phyloP scores from a whole-genome alignment of 2,113 vertebrate species.

The Nestor notabilis region DNA sequence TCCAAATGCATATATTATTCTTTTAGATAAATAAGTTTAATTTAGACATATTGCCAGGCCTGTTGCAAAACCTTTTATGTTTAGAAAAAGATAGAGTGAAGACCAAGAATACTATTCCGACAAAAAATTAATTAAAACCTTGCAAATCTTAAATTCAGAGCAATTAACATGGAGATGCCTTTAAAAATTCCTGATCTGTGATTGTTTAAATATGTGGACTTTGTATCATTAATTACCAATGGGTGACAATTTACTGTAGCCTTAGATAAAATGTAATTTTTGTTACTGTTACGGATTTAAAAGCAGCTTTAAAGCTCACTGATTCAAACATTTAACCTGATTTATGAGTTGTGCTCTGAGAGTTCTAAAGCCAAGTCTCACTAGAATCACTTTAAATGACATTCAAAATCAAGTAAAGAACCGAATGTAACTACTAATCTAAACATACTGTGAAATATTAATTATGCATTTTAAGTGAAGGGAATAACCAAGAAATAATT shows the following conservation, averaged over 20 bases:
- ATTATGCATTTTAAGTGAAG: slow-evolving; percentile 70
- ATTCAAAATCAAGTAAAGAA: slow-evolving; percentile 72
- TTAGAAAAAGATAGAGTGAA: background rate
- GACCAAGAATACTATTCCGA: background rate
- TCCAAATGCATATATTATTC: background rate
- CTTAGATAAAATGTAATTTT: slow-evolving; percentile 47
- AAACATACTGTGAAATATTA: slow-evolving; percentile 72
- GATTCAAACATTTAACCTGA: slow-evolving; percentile 72
- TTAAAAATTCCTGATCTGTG: background rate
- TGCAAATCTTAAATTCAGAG: background rate
- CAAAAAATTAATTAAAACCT: background rate
- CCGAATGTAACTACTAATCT: slow-evolving; percentile 63
- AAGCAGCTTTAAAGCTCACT: slow-evolving; percentile 49
- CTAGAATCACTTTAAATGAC: slow-evolving; percentile 61
- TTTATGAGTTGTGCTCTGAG: slow-evolving; percentile 67
- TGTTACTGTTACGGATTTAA: slow-evolving; percentile 47
- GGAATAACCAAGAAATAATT: slow-evolving; percentile 74
- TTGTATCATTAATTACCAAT: slow-evolving; percentile 20
- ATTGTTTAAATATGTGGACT: background rate
- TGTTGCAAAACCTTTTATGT: background rate
- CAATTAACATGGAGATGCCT: background rate
- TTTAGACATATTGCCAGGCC: background rate
- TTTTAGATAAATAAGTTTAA: background rate
- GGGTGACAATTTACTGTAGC: background rate
- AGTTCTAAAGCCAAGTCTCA: slow-evolving; percentile 47